A percentile compares a stretch with the other conserved stretches of the same genome.
These are phyloP conservation scores for Triplophysa bombifrons DNA, from an alignment of 2,797 vertebrate species.

Conservation along the genomic window DNA sequence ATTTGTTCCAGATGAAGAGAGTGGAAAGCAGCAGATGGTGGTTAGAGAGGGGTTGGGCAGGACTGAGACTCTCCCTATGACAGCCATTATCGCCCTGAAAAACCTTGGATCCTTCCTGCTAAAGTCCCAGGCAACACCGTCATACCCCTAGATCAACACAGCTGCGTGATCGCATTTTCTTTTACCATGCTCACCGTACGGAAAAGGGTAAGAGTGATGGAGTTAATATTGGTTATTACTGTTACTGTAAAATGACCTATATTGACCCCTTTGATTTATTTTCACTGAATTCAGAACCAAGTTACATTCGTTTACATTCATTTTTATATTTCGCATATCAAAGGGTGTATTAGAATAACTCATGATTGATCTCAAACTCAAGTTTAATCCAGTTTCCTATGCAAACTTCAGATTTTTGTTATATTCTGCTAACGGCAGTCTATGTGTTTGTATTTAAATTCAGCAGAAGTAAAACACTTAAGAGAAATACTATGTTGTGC, in stretches of 20 bases:
- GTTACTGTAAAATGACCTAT: background rate
- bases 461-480: no score
- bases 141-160: slow-evolving; percentile 56
- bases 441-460: no score
- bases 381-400: slow-evolving; percentile 60
- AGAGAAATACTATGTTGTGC: no score
- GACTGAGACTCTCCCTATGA: slow-evolving; percentile 46
- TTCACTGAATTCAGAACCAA: background rate
- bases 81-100: slow-evolving; percentile 48
- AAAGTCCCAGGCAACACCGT: slow-evolving; percentile 45
- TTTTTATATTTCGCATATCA: background rate
- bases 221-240: slow-evolving; percentile 1
- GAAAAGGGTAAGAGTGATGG: slow-evolving; percentile 6
- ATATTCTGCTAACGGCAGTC: slow-evolving; percentile 60
- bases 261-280: background rate
- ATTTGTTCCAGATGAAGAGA: slow-evolving; percentile 61
- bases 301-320: background rate
- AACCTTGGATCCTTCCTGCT: slow-evolving; percentile 55
- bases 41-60: slow-evolving; percentile 49
- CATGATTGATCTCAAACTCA: slow-evolving; percentile 53
- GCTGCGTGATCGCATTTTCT: slow-evolving; percentile 53
- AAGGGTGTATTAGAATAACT: slow-evolving; percentile 43
- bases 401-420: slow-evolving; percentile 59
- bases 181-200: slow-evolving; percentile 1
- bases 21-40: slow-evolving; percentile 62